Percentiles rank a stretch among this genome's conserved stretches.
phyloP scores from a whole-genome alignment of 2,797 vertebrate genomes.

The Anabacerthia variegaticeps region DNA sequence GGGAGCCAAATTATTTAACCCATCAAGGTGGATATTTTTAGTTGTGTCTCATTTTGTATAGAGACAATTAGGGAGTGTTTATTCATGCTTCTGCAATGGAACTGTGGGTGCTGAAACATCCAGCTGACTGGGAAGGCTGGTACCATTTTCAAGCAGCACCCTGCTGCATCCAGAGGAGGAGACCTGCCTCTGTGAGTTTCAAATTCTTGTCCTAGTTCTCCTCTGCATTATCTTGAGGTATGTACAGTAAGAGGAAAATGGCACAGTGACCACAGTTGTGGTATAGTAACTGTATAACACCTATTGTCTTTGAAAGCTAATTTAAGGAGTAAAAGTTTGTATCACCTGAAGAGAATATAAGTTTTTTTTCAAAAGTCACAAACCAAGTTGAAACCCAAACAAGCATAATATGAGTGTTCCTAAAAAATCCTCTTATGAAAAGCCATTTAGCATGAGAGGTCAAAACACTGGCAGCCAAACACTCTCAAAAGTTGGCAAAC shows the following conservation, averaged over 20 bases:
- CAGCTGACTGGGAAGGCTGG: background rate
- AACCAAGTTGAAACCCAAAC: background rate
- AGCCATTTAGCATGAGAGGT: background rate
- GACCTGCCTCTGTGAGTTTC: background rate
- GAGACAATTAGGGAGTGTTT: background rate
- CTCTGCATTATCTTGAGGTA: background rate
- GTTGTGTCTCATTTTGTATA: background rate
- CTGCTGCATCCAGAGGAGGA: background rate
- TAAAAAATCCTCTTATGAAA: background rate
- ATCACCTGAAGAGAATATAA: background rate
- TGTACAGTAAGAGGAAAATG: background rate
- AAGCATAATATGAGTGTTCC: background rate
- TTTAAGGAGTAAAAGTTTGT: background rate
- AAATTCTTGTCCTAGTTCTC: background rate
- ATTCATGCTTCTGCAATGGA: background rate
- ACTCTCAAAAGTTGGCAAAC: background rate
- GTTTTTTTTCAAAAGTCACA: background rate
- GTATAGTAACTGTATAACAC: background rate
- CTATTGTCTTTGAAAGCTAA: background rate
- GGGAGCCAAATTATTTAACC: slow-evolving; percentile 17
- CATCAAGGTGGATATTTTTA: slow-evolving; percentile 27
- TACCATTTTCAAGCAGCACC: background rate
- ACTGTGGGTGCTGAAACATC: background rate
- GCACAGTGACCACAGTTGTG: background rate
- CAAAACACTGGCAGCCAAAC: background rate